Conservation (phyloP, 2,113 vertebrate genomes). For the Sporophila hypoxantha region DNA sequence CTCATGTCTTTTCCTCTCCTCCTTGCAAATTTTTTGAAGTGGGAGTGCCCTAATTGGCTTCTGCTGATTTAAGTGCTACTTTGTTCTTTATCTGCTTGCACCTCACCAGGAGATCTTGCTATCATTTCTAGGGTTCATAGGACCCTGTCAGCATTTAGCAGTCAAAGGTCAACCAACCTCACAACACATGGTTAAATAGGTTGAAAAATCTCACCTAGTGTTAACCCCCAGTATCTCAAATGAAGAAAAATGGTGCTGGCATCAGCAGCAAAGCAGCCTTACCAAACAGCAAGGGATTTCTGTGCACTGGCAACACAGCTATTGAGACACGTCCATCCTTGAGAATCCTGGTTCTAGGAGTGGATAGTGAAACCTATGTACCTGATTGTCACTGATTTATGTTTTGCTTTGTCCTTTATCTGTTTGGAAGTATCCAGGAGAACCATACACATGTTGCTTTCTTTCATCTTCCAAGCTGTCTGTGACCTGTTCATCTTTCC, state of each 20-base stretch:
- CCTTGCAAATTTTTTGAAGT: not conserved
- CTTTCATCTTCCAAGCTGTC: slow-evolving; percentile 57
- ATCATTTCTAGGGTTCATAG: slow-evolving; percentile 64
- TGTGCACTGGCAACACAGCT: not conserved
- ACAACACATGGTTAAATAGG: slow-evolving; percentile 34
- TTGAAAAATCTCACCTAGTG: slow-evolving; percentile 38
- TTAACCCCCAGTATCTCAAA: not conserved
- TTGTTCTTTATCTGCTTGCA: slow-evolving; percentile 77
- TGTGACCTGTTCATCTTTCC: slow-evolving; percentile 57
- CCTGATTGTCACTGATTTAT: not conserved
- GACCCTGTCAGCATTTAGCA: slow-evolving; percentile 67
- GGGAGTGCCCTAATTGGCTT: slow-evolving; percentile 41
- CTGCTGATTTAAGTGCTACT: slow-evolving; percentile 70
- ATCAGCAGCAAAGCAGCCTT: not conserved
- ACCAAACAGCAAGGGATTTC: not conserved
- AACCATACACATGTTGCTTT: not conserved
- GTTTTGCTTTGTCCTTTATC: slow-evolving; percentile 47
- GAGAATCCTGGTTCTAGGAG: not conserved
- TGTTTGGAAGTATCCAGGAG: not conserved
- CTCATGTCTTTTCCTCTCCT: not conserved
- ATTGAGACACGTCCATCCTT: not conserved
- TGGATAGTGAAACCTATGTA: not conserved
- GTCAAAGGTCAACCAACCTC: slow-evolving; percentile 69
- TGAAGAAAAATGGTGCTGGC: not conserved
- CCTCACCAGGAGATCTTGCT: slow-evolving; percentile 49